Base-by-base conservation (phyloP, 2,113 vertebrate genomes). In the Myotis yumanensis region DNA sequence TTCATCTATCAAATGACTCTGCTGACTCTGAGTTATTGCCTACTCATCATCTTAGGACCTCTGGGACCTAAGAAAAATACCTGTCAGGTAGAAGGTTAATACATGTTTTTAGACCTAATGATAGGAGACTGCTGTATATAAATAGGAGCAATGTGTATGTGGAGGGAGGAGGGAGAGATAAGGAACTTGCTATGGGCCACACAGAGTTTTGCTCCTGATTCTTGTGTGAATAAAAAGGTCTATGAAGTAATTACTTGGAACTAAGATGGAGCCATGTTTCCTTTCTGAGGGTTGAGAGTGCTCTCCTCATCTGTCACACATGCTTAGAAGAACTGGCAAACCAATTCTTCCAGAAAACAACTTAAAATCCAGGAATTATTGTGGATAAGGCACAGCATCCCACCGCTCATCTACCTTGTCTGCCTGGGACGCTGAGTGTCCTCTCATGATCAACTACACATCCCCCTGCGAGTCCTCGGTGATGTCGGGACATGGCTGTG, bases 31-130 rank as follows among this genome's bases (percentile, higher is more conserved):
- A 73, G 25, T 76, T 88, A 68, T 75, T 54, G 71, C n/a, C 51
- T 89, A 10, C 35, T 81, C 75, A 40, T 79, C 32, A 85, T 85
- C 66, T 91, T 59, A 80, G 40, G 75, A 69, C 18, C 4, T 85
- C 17, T 20, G 66, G 48, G 71, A 25, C 62, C n/a, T 79, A 66
- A 79, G 20, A 89, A 85, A 90, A 69, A 88, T 16, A 37, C 40
- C 10, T 40, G 28, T 32, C 32, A 75, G 68, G 9, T 7, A 85
- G 30, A 72, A 79, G 75, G 51, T 59, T 76, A 75, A 48, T 40
- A 84, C 73, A 86, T 77, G 23, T 51, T 72, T 92, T 68, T 22
- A 89, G 20, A 73, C n/a, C 32, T 28, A 91, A 72, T n/a, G 15
- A 54, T 88, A 16, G 66, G 14, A 66, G 46, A 69, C 30, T 32